Base-by-base conservation (phyloP, 1,140 invertebrate genomes). In the Lineus longissimus region DNA sequence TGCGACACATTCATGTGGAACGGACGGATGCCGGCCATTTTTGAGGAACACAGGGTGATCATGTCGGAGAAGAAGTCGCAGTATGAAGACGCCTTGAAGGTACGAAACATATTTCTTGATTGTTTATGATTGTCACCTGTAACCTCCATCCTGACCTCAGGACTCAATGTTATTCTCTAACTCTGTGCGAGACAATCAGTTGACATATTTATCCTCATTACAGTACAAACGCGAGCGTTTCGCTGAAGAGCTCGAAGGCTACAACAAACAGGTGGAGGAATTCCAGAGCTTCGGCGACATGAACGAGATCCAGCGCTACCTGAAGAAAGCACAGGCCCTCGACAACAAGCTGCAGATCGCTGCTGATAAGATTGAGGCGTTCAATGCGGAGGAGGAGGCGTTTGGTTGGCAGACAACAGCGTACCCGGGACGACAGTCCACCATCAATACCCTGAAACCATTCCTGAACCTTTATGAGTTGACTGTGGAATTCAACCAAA, bases 391-490 rank as follows among this genome's bases (percentile, higher is more conserved):
- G 77, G 95, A 98, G 78, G 85, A 87, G 64, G 86, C 93, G 31
- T 97, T 94, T 78, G 90, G 88, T 15, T 97, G 92, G 89, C 89
- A 95, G 76, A 76, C 89, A 13, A 94, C 94, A 0, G 87, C 91
- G 59, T 97, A 97, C 86, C 93, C 94, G 0, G 83, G 91, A 62
- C 85, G 94, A 62, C 91, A 87, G 71, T 74, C 85, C 70, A 86
- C 88, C 57, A 70, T 80, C 31, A 77, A 75, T 61, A 77, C 67
- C 23, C 71, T 83, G 6, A 79, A 77, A 47, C 94, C 95, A 0
- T 98, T 90, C 76, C 91, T 94, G 74, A 90, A 89, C 72, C 84
- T 98, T 1, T 98, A 93, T 75, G 93, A 96, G 75, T 89, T 88
- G 11, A 89, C 90, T 0, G 89, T 88, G 63, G 90, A 94, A 27